Base-by-base conservation (phyloP, 2,888 invertebrate genomes). In the Patella caerulea region DNA sequence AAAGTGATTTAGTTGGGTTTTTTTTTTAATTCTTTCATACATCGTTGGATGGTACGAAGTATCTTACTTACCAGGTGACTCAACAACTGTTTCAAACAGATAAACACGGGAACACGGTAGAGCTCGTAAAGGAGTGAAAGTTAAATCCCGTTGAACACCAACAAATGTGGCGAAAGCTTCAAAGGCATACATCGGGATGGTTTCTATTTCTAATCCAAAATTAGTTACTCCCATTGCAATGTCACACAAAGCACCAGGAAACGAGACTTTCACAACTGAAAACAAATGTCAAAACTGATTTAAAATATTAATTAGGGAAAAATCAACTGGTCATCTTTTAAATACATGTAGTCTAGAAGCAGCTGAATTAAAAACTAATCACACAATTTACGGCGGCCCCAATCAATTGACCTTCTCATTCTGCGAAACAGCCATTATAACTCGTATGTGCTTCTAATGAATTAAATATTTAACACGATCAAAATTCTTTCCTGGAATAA, bases 81-180 rank as follows among this genome's bases (percentile, higher is more conserved):
- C 29, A n/a, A 75, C 45, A 7, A 53, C 52, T 45, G 71, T 75
- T 71, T 75, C 71, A 14, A 75, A 24, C 54, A 71, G 34, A 24
- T 75, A 75, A 17, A 75, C 75, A 24, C 75, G 75, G 34, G 75
- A 45, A 65, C 75, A 75, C 2, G 75, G 75, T 12, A 75, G 71
- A n/a, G 54, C 70, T 55, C 75, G 59, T 15, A 75, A 19, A 19
- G 75, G 71, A 19, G 70, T 29, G 15, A 55, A 29, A 5, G 75
- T 55, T n/a, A 75, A 71, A 34, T 70, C 54, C 4, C 29, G 69
- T 5, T 70, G 71, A 19, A 71, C 75, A n/a, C 75, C 75, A n/a
- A 29, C 24, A 34, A 75, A 75, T 29, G 71, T 54, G 34, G 75
- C 52, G 19, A 75, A 75, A 24, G 75, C 75, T 52, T 75, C 75